Base-by-base conservation (phyloP, 2,113 vertebrate genomes). In the Pampusana beccarii region DNA sequence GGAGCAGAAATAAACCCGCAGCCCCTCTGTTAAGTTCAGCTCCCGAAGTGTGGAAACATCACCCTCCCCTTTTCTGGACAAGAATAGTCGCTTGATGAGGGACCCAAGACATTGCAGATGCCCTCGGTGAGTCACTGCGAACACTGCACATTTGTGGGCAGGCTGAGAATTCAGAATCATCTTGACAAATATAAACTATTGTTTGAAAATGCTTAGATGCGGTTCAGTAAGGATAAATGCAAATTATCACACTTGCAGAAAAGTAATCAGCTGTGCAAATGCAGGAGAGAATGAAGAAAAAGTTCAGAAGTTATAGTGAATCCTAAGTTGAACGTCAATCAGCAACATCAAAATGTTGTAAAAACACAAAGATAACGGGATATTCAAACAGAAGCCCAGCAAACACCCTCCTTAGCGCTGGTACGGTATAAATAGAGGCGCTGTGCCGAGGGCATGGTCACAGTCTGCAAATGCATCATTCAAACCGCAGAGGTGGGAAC, bases 341-440 rank as follows among this genome's bases (percentile, higher is more conserved):
- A 46, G 23, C 51, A 29, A 4, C 12, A 48, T 8, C 29, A 48
- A 5, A 36, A 4, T 10, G 24, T 8, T 46, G 57, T 40, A 11
- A 48, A 64, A 36, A 2, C 2, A 17, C 31, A 17, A 7, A 40
- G 81, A 1, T 26, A 24, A 13, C 20, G 46, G n/a, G 58, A 2
- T 13, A 2, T 21, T 60, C 18, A 18, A 10, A 16, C 14, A 38
- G 11, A 14, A 46, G 42, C 12, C 28, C 74, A 40, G 56, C 28
- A 31, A 11, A 19, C 20, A 0, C 9, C 26, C 29, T 57, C 50
- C 61, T 13, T 11, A 10, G 80, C 36, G 3, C 36, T 20, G 61
- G 33, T 6, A 2, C 9, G 2, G 67, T 4, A 2, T 4, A 4
- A 44, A 6, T 6, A 2, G 69, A 10, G 80, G 44, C 6, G 31